Evolutionary conservation across 2,888 invertebrate genomes (phyloP), one percentile per base, ranked within the genome.

Genomic region (Kryphioiulus occultus): DNA sequence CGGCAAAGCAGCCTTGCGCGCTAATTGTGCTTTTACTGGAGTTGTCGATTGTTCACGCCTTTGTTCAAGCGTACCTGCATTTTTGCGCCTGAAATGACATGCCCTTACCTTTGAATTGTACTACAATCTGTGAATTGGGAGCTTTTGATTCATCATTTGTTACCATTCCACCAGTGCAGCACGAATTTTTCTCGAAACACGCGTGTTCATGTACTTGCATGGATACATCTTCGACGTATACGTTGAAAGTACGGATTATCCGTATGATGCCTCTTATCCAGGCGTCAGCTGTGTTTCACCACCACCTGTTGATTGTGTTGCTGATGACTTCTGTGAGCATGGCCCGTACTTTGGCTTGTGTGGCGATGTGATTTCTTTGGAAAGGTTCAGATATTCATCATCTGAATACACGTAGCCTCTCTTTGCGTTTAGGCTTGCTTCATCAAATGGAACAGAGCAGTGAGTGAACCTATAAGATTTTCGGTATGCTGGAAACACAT

Each of bases 61-160:
- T 78, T 78, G 78, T 78, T 78, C 78, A 78, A 78, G 78, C 78
- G 78, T 78, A 78, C 78, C 78, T 78, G 78, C 78, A 78, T 78
- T 78, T 78, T 30, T 78, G 78, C 78, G 78, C 78, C 78, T 78
- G 30, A 78, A 78, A 78, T 78, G 78, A 78, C 78, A 78, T 78
- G 78, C 78, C 78, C 78, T 78, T 78, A 78, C 30, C 78, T 78
- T 78, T 78, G 78, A 78, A 78, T 78, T 78, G 30, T 30, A 78
- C 78, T 26, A 78, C 78, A 78, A 78, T 30, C 30, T 26, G 78
- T 78, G 30, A 26, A 78, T 78, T 78, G 26, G 78, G 30, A 78
- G 78, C 30, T 78, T 44, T 78, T 30, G 78, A 30, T 78, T 78
- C 32, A 78, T 78, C 78, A 78, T 78, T 78, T 78, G 78, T 78